Percentiles rank a stretch among this genome's conserved stretches.
Evolutionary conservation across 2,888 invertebrate species (phyloP).

Genomic region (Rhogogaster chlorosoma): DNA sequence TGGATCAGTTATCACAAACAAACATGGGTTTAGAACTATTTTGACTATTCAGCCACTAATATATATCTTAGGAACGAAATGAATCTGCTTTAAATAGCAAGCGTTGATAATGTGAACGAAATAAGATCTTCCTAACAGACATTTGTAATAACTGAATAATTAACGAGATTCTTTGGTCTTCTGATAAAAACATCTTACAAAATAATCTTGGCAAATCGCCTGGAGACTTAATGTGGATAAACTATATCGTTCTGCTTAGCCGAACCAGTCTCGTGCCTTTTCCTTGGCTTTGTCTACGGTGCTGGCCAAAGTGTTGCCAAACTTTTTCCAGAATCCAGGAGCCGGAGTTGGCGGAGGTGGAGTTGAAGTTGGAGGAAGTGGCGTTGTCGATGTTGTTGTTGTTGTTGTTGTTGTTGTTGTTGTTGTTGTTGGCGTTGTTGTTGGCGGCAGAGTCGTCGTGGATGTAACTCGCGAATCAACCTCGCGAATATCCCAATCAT

Average conservation of each 20-base stretch:
- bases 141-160: neutral
- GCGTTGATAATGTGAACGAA: neutral
- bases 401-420: constrained; percentile 53
- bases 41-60: too few species aligned
- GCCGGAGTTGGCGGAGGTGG: constrained; percentile 69
- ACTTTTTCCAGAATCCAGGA: constrained; percentile 81
- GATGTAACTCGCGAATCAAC: constrained; percentile 50
- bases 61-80: too few species aligned
- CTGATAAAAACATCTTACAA: neutral
- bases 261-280: constrained; percentile 78
- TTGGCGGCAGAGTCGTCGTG: constrained; percentile 53
- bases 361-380: constrained; percentile 58
- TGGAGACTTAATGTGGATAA: constrained; percentile 11
- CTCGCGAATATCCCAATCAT: constrained; percentile 68
- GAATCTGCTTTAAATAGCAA: too few species aligned
- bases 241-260: constrained; percentile 57
- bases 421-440: constrained; percentile 55
- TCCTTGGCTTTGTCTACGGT: constrained; percentile 80
- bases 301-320: constrained; percentile 79
- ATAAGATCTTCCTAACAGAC: constrained; percentile 47
- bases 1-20: constrained; percentile 58
- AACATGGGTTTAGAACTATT: constrained; percentile 52
- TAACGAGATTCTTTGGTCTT: constrained; percentile 4
- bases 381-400: constrained; percentile 55
- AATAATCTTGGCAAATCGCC: constrained; percentile 27